These are phyloP conservation scores for Phylloscopus trochilus DNA, from an alignment of 2,113 vertebrate species.

Conservation along the genomic window DNA sequence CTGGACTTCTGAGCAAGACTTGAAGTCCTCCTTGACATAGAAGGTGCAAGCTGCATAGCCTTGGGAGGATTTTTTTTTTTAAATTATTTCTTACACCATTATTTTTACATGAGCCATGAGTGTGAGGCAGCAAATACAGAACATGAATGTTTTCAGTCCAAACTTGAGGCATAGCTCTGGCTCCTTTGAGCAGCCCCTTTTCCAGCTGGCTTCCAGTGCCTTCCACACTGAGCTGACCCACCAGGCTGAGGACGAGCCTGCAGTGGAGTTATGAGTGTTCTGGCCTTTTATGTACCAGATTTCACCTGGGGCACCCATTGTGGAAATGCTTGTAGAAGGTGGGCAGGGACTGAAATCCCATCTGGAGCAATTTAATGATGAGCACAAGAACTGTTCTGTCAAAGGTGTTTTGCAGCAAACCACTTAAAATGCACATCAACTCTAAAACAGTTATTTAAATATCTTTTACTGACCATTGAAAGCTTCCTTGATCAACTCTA, in stretches of 20 bases:
- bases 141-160: not conserved
- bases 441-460: not conserved
- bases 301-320: not conserved
- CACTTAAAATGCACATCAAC: not conserved
- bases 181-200: not conserved
- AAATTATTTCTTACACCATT: not conserved
- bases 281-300: not conserved
- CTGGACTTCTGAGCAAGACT: not conserved
- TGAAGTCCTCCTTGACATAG: not conserved
- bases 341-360: not conserved
- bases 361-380: not conserved
- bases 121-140: not conserved
- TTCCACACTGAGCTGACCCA: not conserved
- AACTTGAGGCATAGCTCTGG: not conserved
- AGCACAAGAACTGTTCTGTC: not conserved
- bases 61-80: not conserved
- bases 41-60: not conserved
- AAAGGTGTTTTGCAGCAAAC: not conserved
- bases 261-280: accelerated
- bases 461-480: not conserved
- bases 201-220: not conserved
- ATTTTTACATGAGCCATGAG: accelerated
- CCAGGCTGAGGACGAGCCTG: not conserved
- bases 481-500: not conserved
- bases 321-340: not conserved